Conservation (phyloP, 2,113 vertebrate genomes). For the Lutjanus erythropterus region DNA sequence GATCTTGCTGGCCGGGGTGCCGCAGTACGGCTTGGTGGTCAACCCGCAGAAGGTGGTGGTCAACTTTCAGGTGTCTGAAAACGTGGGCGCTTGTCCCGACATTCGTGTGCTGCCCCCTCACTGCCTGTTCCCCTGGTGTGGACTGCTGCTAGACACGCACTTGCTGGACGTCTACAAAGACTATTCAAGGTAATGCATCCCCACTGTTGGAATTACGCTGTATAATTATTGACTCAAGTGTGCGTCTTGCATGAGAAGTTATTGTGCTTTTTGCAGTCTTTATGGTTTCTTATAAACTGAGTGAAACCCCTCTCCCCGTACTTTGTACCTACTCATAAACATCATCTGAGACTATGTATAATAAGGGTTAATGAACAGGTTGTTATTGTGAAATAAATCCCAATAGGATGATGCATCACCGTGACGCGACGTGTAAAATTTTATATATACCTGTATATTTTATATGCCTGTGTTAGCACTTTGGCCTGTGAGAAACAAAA, state of each 20-base stretch:
- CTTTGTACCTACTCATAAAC: slow-evolving; percentile 54
- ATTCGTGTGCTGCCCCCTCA: slow-evolving; percentile 82
- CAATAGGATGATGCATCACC: no score
- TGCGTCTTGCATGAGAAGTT: neutral
- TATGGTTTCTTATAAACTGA: slow-evolving; percentile 41
- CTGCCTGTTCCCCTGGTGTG: slow-evolving; percentile 93
- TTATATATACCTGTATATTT: no score
- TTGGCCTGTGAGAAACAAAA: no score
- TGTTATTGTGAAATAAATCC: no score
- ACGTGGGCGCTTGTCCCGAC: slow-evolving; percentile 11
- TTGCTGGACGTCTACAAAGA: slow-evolving; percentile 89
- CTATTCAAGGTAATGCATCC: slow-evolving; percentile 88
- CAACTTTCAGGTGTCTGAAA: slow-evolving; percentile 87
- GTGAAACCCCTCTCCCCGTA: slow-evolving; percentile 2
- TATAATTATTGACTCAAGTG: neutral
- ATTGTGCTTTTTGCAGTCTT: slow-evolving; percentile 21
- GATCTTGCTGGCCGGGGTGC: slow-evolving; percentile 87
- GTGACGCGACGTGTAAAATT: no score
- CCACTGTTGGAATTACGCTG: neutral
- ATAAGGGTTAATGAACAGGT: no score
- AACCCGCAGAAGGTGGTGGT: slow-evolving; percentile 90
- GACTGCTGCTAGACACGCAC: slow-evolving; percentile 89
- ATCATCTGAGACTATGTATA: neutral
- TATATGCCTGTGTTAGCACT: no score
- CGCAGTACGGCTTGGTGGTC: slow-evolving; percentile 91